phyloP scores from a whole-genome alignment of 2,888 invertebrate genomes.

The Xestia c-nigrum region DNA sequence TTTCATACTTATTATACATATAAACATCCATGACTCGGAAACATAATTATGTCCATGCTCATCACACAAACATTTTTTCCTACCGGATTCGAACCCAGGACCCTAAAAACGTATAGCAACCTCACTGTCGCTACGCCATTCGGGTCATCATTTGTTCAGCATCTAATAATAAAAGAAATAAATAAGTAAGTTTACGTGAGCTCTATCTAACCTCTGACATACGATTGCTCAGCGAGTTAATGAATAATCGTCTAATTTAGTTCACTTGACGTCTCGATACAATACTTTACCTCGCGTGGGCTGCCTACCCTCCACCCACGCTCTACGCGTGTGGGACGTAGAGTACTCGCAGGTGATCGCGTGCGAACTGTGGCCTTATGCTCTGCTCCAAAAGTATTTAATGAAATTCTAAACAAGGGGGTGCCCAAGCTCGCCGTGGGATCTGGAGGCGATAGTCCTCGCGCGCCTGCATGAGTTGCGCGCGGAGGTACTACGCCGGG shows the following conservation, averaged over 20 bases:
- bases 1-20: too few species aligned
- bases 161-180: not conserved
- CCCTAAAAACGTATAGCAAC: too few species aligned
- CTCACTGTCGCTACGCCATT: too few species aligned
- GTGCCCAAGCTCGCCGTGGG: too few species aligned
- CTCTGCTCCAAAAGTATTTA: not conserved
- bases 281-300: slow-evolving; percentile 39
- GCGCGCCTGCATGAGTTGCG: too few species aligned
- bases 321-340: slow-evolving; percentile 8
- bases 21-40: too few species aligned
- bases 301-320: slow-evolving; percentile 24
- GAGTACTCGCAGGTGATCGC: slow-evolving; percentile 14
- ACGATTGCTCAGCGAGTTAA: slow-evolving; percentile 23
- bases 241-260: slow-evolving; percentile 40
- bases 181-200: not conserved
- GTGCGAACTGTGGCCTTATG: slow-evolving; percentile 7
- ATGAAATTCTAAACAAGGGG: not conserved
- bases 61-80: too few species aligned
- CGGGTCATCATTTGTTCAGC: not conserved
- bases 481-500: too few species aligned
- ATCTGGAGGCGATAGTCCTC: too few species aligned
- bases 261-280: slow-evolving; percentile 24
- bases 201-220: slow-evolving; percentile 8
- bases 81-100: too few species aligned
- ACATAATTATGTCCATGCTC: too few species aligned